Evolutionary conservation across 2,797 vertebrate genomes (phyloP), one percentile per base, ranked within the genome.

Genomic region (Sphenodon punctatus): DNA sequence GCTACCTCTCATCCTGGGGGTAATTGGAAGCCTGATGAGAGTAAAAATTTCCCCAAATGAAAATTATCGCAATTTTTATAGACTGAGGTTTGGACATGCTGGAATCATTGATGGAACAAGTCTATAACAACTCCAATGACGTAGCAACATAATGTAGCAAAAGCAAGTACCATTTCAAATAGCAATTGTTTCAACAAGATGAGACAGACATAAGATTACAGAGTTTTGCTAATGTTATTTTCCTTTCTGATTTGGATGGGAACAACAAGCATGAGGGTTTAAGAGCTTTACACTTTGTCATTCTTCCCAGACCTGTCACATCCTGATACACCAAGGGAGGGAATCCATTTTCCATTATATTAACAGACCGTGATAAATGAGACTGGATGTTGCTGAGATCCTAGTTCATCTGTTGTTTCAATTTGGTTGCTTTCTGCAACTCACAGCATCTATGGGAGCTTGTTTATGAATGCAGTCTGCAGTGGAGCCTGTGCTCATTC

Each of bases 151-250:
- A 61, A 77, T 22, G 32, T 17, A 67, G 5, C 46, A 68, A 67
- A 72, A 80, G 43, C 8, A 8, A 75, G 27, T 71, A 79, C 42
- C 41, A 10, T 56, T 72, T 75, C 71, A 69, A 39, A 73, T 68
- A 1, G 1, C 15, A 25, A 27, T 10, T 23, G 22, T 75, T 36
- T 23, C 4, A 43, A 45, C 6, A 3, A 41, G 77, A 69, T 0
- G 25, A 77, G 89, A 55, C 83, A 72, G 55, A 17, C 19, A 7
- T 66, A 22, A 8, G 19, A 63, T 46, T 4, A 4, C 0, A 2
- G 60, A 2, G 1, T 30, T 73, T 82, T 65, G 58, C 67, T 58
- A 89, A 27, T 59, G 17, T 1, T 0, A 19, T 53, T 71, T 55
- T 59, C 8, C 12, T 63, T 75, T 56, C 71, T 46, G 17, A 3